Conservation (phyloP, 30 jellyfish, hydroid and myxozoan species). For the Pelagia noctiluca region DNA sequence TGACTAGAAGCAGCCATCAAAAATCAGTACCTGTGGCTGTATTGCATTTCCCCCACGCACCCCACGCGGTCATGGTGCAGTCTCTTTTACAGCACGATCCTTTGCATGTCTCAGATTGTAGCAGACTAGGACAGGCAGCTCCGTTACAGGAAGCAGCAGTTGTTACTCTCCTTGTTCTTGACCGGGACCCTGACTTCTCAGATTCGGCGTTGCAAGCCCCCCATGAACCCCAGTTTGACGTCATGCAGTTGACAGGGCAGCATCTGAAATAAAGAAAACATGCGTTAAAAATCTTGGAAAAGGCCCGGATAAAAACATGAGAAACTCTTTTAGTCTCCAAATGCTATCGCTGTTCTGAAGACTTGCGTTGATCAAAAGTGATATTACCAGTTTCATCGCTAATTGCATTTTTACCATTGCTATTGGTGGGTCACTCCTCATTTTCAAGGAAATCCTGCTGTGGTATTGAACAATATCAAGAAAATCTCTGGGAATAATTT, state of each 20-base stretch:
- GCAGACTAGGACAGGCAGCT: conserved; percentile 55
- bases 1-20: too few species aligned
- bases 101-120: conserved; percentile 66
- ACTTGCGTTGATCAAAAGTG: too few species aligned
- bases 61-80: conserved; percentile 66
- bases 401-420: too few species aligned
- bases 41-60: conserved; percentile 74
- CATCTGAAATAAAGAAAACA: conserved; percentile 50
- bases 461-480: too few species aligned
- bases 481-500: too few species aligned
- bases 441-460: too few species aligned
- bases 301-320: too few species aligned
- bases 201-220: conserved; percentile 79
- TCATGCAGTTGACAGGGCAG: conserved; percentile 66
- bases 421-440: too few species aligned
- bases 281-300: too few species aligned
- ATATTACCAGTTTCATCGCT: too few species aligned
- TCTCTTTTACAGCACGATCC: conserved; percentile 83
- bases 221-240: conserved; percentile 64
- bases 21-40: conserved; percentile 77
- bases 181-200: conserved; percentile 66
- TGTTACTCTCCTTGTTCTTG: conserved; percentile 59
- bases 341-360: too few species aligned
- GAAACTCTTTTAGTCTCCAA: too few species aligned
- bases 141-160: conserved; percentile 70